A percentile compares a stretch with the other conserved stretches of the same genome.
Conservation (phyloP, 1,140 invertebrate species). For the Dendroctonus ponderosae region DNA sequence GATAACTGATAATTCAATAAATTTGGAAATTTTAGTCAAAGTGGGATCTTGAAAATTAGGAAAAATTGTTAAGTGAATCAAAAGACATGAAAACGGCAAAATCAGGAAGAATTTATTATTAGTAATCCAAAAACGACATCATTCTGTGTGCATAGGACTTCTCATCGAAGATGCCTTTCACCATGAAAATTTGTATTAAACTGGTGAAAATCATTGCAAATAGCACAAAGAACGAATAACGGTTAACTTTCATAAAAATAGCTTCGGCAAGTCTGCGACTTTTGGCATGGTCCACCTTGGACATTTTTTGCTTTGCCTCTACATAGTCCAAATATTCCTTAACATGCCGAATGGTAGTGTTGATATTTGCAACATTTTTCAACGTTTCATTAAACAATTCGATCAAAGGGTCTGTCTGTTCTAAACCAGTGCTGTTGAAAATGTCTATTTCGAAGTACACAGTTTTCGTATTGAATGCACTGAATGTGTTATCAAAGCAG, state of each 20-base stretch:
- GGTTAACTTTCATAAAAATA: constrained; percentile 71
- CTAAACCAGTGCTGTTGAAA: constrained; percentile 57
- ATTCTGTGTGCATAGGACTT: constrained; percentile 57
- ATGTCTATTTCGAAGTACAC: constrained; percentile 79
- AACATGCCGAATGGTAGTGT: constrained; percentile 62
- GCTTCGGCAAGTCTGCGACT: constrained; percentile 78
- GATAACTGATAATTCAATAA: too few relatives aligned
- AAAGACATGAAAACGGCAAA: too few relatives aligned
- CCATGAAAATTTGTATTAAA: constrained; percentile 63
- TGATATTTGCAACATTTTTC: constrained; percentile 63
- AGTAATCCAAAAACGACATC: constrained; percentile 49
- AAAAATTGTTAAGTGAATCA: too few relatives aligned
- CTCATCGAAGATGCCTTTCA: constrained; percentile 69
- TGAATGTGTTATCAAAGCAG: constrained; percentile 83
- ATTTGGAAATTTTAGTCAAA: too few relatives aligned
- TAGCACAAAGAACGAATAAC: constrained; percentile 70
- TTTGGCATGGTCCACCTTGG: constrained; percentile 70
- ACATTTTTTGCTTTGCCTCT: constrained; percentile 68
- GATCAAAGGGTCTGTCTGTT: constrained; percentile 54
- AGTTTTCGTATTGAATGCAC: constrained; percentile 73
- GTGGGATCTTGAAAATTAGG: too few relatives aligned
- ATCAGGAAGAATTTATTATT: background rate
- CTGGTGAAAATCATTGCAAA: constrained; percentile 70
- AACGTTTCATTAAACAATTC: constrained; percentile 48
- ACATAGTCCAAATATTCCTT: constrained; percentile 62